Evolutionary conservation across 30 jellyfish, hydroid and myxozoan genomes (phyloP).

Genomic region (Mastigias papua): DNA sequence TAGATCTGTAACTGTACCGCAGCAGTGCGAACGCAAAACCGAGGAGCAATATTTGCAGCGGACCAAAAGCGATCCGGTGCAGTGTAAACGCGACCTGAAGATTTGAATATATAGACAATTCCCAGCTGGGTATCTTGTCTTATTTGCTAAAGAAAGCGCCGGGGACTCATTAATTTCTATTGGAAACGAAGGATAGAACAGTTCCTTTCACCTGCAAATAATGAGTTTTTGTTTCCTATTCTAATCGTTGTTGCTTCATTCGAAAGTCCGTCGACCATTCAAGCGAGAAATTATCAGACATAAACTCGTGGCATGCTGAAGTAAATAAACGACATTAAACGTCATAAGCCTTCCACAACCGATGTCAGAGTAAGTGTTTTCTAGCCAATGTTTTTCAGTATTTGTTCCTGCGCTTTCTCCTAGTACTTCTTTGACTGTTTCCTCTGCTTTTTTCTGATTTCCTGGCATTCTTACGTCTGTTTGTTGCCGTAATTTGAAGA

Average conservation of each 20-base stretch:
- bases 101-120: background rate
- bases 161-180: constrained; percentile 1
- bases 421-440: constrained; percentile 9
- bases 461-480: constrained; percentile 17
- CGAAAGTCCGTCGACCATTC: background rate
- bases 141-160: background rate
- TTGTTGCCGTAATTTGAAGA: background rate
- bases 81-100: no score
- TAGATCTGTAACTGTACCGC: no score
- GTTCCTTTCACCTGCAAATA: constrained; percentile 18
- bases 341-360: background rate
- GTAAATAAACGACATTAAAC: background rate
- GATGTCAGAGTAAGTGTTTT: constrained; percentile 4
- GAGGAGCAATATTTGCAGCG: no score
- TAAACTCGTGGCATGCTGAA: constrained; percentile 2
- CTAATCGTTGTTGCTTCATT: background rate
- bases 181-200: constrained; percentile 1
- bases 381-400: background rate
- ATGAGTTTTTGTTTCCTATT: background rate
- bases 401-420: constrained; percentile 30
- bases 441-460: constrained; percentile 19
- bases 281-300: background rate
- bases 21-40: no score
- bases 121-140: constrained; percentile 32
- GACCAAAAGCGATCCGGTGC: no score